Percentiles rank a stretch among this genome's conserved stretches.
phyloP scores from a whole-genome alignment of 2,888 invertebrate genomes.

The Bombyx huttoni region DNA sequence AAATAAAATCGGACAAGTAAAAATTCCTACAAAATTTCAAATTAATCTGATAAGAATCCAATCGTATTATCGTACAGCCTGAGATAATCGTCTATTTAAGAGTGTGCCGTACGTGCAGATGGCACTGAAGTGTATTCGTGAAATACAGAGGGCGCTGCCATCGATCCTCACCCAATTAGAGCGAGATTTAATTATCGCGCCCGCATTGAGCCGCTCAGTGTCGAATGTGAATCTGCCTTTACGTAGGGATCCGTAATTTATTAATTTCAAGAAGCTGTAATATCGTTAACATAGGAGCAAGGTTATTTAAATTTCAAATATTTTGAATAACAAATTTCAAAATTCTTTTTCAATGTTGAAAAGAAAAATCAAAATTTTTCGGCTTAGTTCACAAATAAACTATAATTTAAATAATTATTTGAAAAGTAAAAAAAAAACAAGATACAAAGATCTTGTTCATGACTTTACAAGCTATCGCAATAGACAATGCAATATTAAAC shows the following conservation, averaged over 20 bases:
- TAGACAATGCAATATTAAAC: too few relatives aligned
- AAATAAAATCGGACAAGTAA: too few relatives aligned
- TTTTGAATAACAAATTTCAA: background rate
- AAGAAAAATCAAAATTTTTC: background rate
- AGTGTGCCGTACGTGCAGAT: slow-evolving; percentile 11
- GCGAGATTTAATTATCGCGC: slow-evolving; percentile 35
- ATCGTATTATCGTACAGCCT: background rate
- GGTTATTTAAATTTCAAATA: background rate
- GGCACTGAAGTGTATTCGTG: slow-evolving; percentile 10
- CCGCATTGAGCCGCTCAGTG: slow-evolving; percentile 18
- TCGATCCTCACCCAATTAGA: slow-evolving; percentile 31
- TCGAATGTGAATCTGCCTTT: slow-evolving; percentile 15
- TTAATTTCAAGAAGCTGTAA: background rate
- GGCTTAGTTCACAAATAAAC: background rate
- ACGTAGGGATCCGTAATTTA: slow-evolving; percentile 14
- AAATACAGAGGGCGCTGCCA: slow-evolving; percentile 10
- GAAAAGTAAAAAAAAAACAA: too few relatives aligned
- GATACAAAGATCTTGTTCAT: too few relatives aligned
- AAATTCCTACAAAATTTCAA: too few relatives aligned
- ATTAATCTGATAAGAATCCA: too few relatives aligned
- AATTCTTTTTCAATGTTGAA: background rate
- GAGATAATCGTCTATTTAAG: slow-evolving; percentile 8
- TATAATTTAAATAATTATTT: background rate
- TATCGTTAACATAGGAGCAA: background rate
- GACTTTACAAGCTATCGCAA: too few relatives aligned